Conservation (phyloP, 2,797 vertebrate species). For the Lophius americanus region DNA sequence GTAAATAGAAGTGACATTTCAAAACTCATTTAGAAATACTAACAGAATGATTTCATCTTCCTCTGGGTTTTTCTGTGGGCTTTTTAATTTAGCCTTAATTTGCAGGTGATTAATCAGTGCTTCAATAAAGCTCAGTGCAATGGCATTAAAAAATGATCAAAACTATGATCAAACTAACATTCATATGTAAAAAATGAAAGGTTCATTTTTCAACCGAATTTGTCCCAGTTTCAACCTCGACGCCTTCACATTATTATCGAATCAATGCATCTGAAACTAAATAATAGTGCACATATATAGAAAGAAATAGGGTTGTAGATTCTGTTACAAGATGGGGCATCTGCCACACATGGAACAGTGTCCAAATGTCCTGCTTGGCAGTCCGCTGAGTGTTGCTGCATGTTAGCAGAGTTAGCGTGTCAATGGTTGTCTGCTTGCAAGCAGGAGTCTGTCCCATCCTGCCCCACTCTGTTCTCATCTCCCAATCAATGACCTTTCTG, state of each 20-base stretch:
- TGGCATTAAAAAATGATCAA: not conserved
- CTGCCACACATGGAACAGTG: conserved; percentile 16
- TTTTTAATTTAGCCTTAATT: too few species aligned
- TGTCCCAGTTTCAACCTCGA: not conserved
- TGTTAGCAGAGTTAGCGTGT: conserved; percentile 59
- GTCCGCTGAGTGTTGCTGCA: conserved; percentile 48
- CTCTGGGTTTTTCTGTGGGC: too few species aligned
- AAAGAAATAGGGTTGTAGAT: not conserved
- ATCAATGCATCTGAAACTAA: not conserved
- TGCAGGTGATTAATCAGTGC: too few species aligned
- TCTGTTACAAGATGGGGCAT: conserved; percentile 25
- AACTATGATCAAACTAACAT: not conserved
- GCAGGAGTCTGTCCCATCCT: conserved; percentile 47
- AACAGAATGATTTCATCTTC: too few species aligned
- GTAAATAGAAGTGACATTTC: too few species aligned
- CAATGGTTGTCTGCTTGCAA: conserved; percentile 55
- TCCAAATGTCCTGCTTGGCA: conserved; percentile 34
- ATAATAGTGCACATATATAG: not conserved
- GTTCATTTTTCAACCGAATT: not conserved
- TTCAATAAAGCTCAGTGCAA: too few species aligned
- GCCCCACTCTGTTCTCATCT: conserved; percentile 48
- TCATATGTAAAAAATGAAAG: not conserved
- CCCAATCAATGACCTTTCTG: conserved; percentile 80
- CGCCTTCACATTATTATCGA: not conserved
- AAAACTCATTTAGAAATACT: too few species aligned